Base-by-base conservation (phyloP, 2,888 invertebrate species). In the Phalangium opilio region DNA sequence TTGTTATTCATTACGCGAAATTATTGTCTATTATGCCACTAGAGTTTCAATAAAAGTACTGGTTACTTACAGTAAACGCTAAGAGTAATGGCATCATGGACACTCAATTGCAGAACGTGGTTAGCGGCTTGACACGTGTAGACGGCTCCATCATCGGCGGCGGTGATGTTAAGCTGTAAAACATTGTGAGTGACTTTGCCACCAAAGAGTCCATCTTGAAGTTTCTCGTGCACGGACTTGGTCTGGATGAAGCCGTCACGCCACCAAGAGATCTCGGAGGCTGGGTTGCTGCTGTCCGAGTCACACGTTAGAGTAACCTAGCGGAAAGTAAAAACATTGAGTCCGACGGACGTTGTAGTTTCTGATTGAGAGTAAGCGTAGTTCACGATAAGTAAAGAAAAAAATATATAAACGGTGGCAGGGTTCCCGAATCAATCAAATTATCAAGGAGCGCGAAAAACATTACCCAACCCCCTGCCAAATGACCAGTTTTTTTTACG, bases 61-160 rank as follows among this genome's bases (percentile, higher is more conserved):
- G n/a, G n/a, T n/a, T n/a, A n/a, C 89, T 83, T 73, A 93, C 91
- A 93, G 46, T 83, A 70, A 50, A 93, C 84, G 73, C 83, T 79
- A 35, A 93, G 73, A 1, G 80, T 79, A 56, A 86, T 73, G 1
- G 85, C 83, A 63, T 90, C 86, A 63, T 87, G 85, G n/a, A 84
- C 83, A 57, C 83, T 83, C 51, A 84, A 73, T 62, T 83, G 80
- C 55, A 91, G 66, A 2, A 79, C 80, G 49, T 79, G 77, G 66
- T 91, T 91, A 62, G 79, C 80, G 1, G 91, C 93, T 61, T 89
- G 83, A 64, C 93, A 95, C 18, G 87, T 86, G 68, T 87, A 91
- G 20, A 83, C 78, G 3, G 81, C 78, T 15, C 71, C 83, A 64
- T 93, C 86, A 70, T 90, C 77, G 44, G 83, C 81, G 59, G 86